Base-by-base conservation (phyloP, 2,888 invertebrate species). In the Chrysopilus asiliformis region DNA sequence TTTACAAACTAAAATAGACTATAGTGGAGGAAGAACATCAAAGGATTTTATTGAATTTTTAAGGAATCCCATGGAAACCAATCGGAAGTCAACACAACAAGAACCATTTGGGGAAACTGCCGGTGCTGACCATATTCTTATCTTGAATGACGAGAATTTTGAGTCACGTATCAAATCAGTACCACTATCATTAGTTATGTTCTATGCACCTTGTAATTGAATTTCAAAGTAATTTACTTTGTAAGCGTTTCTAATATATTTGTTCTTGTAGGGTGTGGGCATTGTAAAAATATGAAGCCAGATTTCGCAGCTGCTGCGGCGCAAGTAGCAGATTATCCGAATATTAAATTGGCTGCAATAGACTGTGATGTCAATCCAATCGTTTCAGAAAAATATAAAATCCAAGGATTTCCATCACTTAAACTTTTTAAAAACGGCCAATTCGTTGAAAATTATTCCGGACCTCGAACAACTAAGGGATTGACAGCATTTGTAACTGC, bases 121-220 rank as follows among this genome's bases (percentile, higher is more conserved):
- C 45, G 65, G 72, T 47, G 41, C 66, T 47, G 45, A 64, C 4
- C 66, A 65, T 22, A 33, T 50, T 17, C 5, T 48, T 5, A 39
- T 45, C 8, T 68, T 87, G 36, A 70, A 67, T 45, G 70, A 76
- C 40, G 68, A 76, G 41, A 72, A 65, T 45, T 85, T 84, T 62
- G 76, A 79, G 50, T 56, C 68, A 36, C 68, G 75, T 38, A 65
- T 84, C 37, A 78, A 79, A 54, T 79, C 78, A 60, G 76, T 82
- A 63, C 81, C 81, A 50, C 82, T 85, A 57, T 76, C 77, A 8
- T 53, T 89, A 34, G 74, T 86, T 42, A 84, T 87, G 76, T 87
- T 87, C 62, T 87, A 87, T 58, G 84, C 86, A 1, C 86, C 87
- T 6, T 86, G n/a, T n/a, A n/a, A n/a, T n/a, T n/a, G n/a, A n/a